Conservation (phyloP, 2,797 vertebrate species). For the Trachurus trachurus region DNA sequence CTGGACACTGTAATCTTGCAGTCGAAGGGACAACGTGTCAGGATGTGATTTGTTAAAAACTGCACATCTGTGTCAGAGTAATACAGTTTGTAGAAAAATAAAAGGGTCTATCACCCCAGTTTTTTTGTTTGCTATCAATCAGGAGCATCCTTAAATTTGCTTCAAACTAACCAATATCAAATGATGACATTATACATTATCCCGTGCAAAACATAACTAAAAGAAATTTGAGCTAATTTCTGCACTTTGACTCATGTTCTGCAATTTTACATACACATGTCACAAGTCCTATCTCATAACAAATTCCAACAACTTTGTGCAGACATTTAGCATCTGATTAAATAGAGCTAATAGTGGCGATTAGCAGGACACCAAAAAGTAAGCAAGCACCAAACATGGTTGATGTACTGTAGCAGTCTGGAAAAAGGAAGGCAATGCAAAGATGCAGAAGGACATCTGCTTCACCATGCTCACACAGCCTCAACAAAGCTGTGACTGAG, state of each 20-base stretch:
- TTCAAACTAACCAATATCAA: not conserved
- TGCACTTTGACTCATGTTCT: not conserved
- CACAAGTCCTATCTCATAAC: not conserved
- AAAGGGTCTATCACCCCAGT: not conserved
- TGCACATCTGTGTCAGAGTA: not conserved
- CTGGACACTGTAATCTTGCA: not conserved
- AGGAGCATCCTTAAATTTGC: not conserved
- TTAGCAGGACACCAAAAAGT: not conserved
- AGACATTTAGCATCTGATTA: not conserved
- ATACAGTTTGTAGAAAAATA: not conserved
- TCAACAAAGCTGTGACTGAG: constrained; percentile 20
- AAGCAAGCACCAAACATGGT: not conserved
- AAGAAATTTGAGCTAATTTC: not conserved
- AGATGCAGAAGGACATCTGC: not conserved
- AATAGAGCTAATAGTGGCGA: not conserved
- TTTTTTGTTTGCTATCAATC: not conserved
- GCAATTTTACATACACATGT: not conserved
- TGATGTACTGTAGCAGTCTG: not conserved
- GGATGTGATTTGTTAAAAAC: not conserved
- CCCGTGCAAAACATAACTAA: not conserved
- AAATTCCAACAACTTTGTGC: not conserved
- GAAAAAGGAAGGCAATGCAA: not conserved
- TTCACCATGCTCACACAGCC: not conserved
- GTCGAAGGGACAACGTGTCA: not conserved
- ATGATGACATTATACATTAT: not conserved